Conservation (phyloP, 2,797 vertebrate species). For the Huso huso region DNA sequence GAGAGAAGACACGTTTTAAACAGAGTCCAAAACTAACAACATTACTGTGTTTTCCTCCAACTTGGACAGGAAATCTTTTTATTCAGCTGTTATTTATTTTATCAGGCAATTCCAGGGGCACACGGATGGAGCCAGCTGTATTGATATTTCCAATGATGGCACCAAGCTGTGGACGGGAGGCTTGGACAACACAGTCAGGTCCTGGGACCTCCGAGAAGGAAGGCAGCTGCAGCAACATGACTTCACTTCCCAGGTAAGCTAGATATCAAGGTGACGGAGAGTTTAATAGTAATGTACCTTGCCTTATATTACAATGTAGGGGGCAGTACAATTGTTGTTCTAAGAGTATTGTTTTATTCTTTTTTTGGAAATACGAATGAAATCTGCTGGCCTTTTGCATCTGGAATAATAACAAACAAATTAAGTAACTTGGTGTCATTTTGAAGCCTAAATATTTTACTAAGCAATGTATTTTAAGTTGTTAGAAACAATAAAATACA, state of each 20-base stretch:
- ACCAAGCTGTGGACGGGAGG: slow-evolving; percentile 77
- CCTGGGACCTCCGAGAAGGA: slow-evolving; percentile 72
- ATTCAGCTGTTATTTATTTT: slow-evolving; percentile 69
- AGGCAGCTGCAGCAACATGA: slow-evolving; percentile 72
- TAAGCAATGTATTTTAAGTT: too few relatives aligned
- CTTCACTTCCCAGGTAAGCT: slow-evolving; percentile 67
- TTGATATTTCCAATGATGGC: slow-evolving; percentile 78
- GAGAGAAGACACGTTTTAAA: slow-evolving; percentile 39
- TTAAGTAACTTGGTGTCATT: too few relatives aligned
- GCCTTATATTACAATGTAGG: too few relatives aligned
- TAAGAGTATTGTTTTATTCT: too few relatives aligned
- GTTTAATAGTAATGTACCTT: too few relatives aligned
- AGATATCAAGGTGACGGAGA: too few relatives aligned
- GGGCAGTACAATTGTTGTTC: too few relatives aligned
- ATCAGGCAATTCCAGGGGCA: slow-evolving; percentile 80
- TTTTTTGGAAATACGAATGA: too few relatives aligned
- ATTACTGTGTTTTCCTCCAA: slow-evolving; percentile 61
- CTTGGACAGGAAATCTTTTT: slow-evolving; percentile 70
- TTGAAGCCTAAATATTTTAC: too few relatives aligned
- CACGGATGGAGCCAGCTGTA: slow-evolving; percentile 80
- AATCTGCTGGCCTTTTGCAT: too few relatives aligned
- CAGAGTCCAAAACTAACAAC: slow-evolving; percentile 62
- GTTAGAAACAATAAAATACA: too few relatives aligned
- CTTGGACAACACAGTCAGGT: slow-evolving; percentile 73
- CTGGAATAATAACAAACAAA: too few relatives aligned